Evolutionary conservation across 1,140 invertebrate species (phyloP), one percentile per base, ranked within the genome.

Genomic region (Orussus abietinus): DNA sequence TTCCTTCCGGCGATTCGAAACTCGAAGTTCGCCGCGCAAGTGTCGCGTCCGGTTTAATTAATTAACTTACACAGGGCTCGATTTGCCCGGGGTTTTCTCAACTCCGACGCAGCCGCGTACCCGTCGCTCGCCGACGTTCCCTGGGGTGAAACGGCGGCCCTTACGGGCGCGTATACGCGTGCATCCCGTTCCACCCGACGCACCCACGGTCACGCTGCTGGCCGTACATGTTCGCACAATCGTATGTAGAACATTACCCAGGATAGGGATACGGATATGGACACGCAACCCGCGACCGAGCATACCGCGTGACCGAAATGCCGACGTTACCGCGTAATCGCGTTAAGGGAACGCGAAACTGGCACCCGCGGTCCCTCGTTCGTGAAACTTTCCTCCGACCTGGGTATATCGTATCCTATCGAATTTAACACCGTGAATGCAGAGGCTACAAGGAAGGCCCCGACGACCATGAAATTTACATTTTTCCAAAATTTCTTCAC

Each of bases 71-170:
- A 38, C 53, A 38, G 50, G 49, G 35, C 49, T n/a, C n/a, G n/a
- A 62, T 64, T 62, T 60, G 57, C 57, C 60, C 56, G 52, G 33
- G 46, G 55, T 53, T 54, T 60, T 52, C 55, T 54, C 7, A n/a
- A 26, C 19, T 3, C 19, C 3, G 10, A n/a, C n/a, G 22, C 22
- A n/a, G 39, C n/a, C 32, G 42, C 39, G 30, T 44, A 35, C n/a
- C n/a, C 38, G 42, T 51, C 50, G 51, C 47, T 53, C n/a, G n/a
- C 22, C 22, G 60, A 53, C 49, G 42, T 45, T 62, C 60, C 62
- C 58, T 11, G 11, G 54, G 49, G 59, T 57, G 55, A 51, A 56
- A 53, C 57, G 45, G 47, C 47, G 53, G 49, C 45, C 41, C 51
- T 41, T 11, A 11, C 21, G 4, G 13, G 25, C 20, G 17, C 21